Evolutionary conservation across 1,140 invertebrate genomes (phyloP), one percentile per base, ranked within the genome.

Genomic region (Prorops nasuta): DNA sequence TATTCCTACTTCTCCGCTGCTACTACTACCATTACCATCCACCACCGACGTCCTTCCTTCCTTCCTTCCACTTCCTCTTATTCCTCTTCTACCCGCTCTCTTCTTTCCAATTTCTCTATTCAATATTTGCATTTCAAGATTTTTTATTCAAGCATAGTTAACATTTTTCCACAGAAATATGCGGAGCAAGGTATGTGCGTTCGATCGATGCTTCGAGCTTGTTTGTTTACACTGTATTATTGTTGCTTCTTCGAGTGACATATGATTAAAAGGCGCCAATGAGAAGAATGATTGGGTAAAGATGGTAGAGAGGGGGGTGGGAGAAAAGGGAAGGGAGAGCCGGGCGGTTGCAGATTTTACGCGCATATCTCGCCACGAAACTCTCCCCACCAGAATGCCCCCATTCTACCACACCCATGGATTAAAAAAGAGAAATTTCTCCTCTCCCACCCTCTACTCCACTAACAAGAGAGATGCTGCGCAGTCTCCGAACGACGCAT

Each of bases 381-480:
- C 17, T n/a, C 14, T 34, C 40, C 47, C 46, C 41, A 43, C 40
- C 51, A 44, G 43, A 57, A 50, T 41, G 50, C 42, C 62, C 48
- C 60, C 49, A 52, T 50, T 48, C 56, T 62, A 68, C 69, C 67
- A 74, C 72, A 74, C 67, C 74, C 70, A 64, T 58, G 66, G 65
- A 71, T 75, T 74, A 68, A 71, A 76, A 77, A 70, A 61, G 66
- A 45, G 67, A 73, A 71, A n/a, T n/a, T 67, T 54, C 51, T 49
- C 46, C 51, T 46, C 54, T 51, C 59, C 43, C 20, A 47, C 44
- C 28, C 18, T 34, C 46, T 19, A n/a, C 34, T 17, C 35, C 28
- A 21, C 47, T 37, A 51, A 49, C 42, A 12, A 21, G 24, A 19
- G 42, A 24, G 53, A 54, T 60, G 56, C 49, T 59, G 59, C 56